Conservation (phyloP, 2,113 vertebrate species). For the Ciconia stormi region DNA sequence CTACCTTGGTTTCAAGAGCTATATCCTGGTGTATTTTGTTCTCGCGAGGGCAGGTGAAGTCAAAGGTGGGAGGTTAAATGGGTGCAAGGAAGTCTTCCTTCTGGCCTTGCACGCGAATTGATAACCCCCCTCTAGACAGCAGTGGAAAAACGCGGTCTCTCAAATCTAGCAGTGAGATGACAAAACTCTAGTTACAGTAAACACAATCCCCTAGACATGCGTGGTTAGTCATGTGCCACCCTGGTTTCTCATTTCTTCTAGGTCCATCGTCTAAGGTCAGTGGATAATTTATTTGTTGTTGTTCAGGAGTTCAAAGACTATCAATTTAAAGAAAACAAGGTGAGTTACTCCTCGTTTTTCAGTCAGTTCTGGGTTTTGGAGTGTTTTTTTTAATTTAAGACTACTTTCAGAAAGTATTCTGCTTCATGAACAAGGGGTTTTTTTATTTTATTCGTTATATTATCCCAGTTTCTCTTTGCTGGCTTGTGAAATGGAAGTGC, state of each 20-base stretch:
- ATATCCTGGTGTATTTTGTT: accelerated
- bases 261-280: slow-evolving; percentile 91
- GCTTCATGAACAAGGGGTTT: neutral
- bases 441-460: too few species aligned
- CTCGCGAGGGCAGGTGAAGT: accelerated
- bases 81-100: accelerated
- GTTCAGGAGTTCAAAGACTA: slow-evolving; percentile 88
- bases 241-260: slow-evolving; percentile 1
- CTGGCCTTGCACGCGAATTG: accelerated
- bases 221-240: neutral
- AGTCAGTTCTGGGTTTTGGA: accelerated
- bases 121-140: accelerated
- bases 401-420: neutral
- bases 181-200: accelerated
- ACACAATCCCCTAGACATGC: neutral
- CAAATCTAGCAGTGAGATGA: too few species aligned
- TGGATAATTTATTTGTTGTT: slow-evolving; percentile 96
- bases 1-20: neutral
- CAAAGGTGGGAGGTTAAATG: accelerated
- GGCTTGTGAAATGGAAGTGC: neutral
- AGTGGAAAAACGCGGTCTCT: accelerated
- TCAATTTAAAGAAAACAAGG: slow-evolving; percentile 90
- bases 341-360: slow-evolving; percentile 34
- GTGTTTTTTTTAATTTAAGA: neutral
- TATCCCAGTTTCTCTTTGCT: neutral